Evolutionary conservation across 1,140 invertebrate genomes (phyloP).

Genomic region (Orius insidiosus): DNA sequence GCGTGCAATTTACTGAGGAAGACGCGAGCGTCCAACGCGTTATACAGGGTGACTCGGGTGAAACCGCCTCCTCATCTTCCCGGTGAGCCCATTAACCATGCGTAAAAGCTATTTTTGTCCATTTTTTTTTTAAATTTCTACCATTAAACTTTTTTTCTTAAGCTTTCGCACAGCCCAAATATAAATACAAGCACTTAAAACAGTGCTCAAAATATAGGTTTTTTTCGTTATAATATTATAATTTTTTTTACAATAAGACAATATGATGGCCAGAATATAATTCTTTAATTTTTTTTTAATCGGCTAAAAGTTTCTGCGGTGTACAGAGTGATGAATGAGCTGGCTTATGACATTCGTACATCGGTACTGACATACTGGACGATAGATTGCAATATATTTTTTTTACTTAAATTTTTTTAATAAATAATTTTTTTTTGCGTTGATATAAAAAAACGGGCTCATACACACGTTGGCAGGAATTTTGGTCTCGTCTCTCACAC

Average conservation of each 20-base stretch:
- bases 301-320: conserved; percentile 16
- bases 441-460: conserved; percentile 13
- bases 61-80: background rate
- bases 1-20: too few species aligned
- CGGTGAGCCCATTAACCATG: conserved; percentile 14
- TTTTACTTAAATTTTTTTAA: too few species aligned
- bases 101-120: conserved; percentile 19
- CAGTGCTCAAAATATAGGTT: conserved; percentile 23
- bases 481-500: conserved; percentile 12
- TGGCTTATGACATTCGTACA: conserved; percentile 9
- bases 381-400: background rate
- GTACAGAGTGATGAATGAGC: conserved; percentile 15
- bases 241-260: background rate
- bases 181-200: conserved; percentile 24
- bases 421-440: conserved; percentile 1
- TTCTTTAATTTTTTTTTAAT: conserved; percentile 16
- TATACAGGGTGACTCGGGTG: too few species aligned
- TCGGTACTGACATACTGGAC: background rate
- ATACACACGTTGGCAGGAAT: conserved; percentile 16
- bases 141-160: conserved; percentile 18
- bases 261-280: conserved; percentile 3
- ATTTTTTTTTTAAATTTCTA: conserved; percentile 13
- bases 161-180: conserved; percentile 23
- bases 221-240: conserved; percentile 1
- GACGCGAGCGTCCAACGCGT: too few species aligned